Conservation (phyloP, 1,140 invertebrate genomes). For the Pantala flavescens region DNA sequence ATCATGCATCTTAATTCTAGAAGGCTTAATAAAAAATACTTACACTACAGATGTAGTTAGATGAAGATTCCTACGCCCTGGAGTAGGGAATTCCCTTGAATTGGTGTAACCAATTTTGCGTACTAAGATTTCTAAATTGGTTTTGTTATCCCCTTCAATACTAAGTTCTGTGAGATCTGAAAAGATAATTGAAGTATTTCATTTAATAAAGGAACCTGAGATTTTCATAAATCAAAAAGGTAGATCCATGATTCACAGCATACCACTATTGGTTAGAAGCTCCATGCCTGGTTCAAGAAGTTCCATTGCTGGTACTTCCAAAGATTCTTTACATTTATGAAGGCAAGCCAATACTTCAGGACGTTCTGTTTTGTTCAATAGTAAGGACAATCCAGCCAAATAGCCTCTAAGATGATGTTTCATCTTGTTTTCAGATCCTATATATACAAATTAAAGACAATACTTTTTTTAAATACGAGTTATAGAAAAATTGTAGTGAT, state of each 20-base stretch:
- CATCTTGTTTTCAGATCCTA: conserved; percentile 74
- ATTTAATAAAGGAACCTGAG: background rate
- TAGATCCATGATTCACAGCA: conserved; percentile 24
- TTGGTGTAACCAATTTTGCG: conserved; percentile 86
- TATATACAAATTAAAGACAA: conserved; percentile 10
- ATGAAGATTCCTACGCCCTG: conserved; percentile 78
- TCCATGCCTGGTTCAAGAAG: conserved; percentile 64
- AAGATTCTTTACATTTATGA: conserved; percentile 74
- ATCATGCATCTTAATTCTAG: too few species aligned
- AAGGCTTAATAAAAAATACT: conserved; percentile 25
- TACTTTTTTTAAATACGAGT: too few species aligned
- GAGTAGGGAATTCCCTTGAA: conserved; percentile 78
- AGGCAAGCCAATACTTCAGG: conserved; percentile 71
- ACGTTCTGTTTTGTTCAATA: conserved; percentile 69
- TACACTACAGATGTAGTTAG: conserved; percentile 66
- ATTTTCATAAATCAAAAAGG: conserved; percentile 17
- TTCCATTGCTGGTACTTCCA: conserved; percentile 67
- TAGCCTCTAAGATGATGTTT: conserved; percentile 81
- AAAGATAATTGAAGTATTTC: conserved; percentile 22
- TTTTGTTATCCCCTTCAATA: conserved; percentile 80
- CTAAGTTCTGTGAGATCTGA: conserved; percentile 79
- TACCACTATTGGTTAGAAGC: conserved; percentile 51
- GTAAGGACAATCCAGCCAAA: conserved; percentile 71
- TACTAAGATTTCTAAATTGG: conserved; percentile 77
- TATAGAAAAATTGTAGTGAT: too few species aligned